Evolutionary conservation across 2,888 invertebrate species (phyloP), one percentile per base, ranked within the genome.

Genomic region (Lottia scabra): DNA sequence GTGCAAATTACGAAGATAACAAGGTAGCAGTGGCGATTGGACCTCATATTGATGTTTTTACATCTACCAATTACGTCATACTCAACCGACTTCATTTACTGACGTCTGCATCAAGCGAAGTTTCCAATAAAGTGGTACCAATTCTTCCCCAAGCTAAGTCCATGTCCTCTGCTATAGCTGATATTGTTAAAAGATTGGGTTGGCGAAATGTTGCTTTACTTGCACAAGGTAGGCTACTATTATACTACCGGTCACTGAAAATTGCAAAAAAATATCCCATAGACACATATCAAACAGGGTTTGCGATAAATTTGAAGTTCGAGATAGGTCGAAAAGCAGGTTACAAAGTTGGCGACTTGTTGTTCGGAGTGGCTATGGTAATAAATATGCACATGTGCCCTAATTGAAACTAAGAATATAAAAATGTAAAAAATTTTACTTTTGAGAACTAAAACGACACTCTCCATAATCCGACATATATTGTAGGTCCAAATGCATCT

Each of bases 31-130:
- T 84, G 4, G 86, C 84, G 8, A 81, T 85, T 45, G 86, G 86
- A 10, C 85, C 86, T 0, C 81, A 81, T 73, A 85, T 86, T 30
- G 83, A 85, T 68, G 84, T 84, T 3, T 86, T 86, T 68, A 82
- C 85, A 6, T 86, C 86, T 30, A 82, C 83, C 44, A 80, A 83
- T 30, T 86, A 86, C 76, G 84, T 86, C 76, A 85, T 86, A 44
- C 69, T 75, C 2, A 73, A 82, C 23, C 84, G 84, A 72, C 71
- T 79, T 13, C 84, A 84, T 68, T 75, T 85, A 38, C 78, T 86
- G 70, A 86, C 86, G 66, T 82, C 83, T 72, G 76, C 81, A n/a
- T 73, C 75, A 15, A 77, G 76, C 1, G 70, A 74, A 64, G 80
- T 79, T 62, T 77, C 80, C 44, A 75, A 77, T 13, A 69, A 81